A percentile compares a stretch with the other conserved stretches of the same genome.
Conservation (phyloP, 2,888 invertebrate species). For the Nomada flava region DNA sequence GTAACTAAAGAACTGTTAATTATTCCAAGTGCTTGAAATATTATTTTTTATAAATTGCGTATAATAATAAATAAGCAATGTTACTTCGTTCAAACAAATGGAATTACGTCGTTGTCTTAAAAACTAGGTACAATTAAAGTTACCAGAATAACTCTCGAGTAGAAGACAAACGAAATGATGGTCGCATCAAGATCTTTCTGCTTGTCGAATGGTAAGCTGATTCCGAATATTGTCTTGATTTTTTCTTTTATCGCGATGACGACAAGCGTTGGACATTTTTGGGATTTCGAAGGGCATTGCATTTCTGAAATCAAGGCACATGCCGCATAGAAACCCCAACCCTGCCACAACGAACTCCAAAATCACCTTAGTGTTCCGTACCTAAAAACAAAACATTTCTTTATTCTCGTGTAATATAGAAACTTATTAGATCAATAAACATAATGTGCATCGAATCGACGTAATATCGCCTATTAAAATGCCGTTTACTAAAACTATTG, state of each 20-base stretch:
- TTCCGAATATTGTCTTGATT: no score
- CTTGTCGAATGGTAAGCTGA: no score
- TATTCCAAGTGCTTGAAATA: no score
- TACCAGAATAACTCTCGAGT: no score
- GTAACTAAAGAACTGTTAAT: no score
- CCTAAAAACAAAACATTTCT: background rate
- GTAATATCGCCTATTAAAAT: background rate
- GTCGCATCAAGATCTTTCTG: background rate
- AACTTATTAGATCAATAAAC: background rate
- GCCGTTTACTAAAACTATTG: background rate
- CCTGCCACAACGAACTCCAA: constrained; percentile 86
- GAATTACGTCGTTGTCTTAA: no score
- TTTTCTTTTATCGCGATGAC: constrained; percentile 19
- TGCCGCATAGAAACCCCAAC: constrained; percentile 93
- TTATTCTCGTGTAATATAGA: background rate
- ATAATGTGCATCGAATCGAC: background rate
- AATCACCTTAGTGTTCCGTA: background rate
- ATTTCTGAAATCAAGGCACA: constrained; percentile 87
- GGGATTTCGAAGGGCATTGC: constrained; percentile 95
- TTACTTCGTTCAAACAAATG: no score
- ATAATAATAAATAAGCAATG: no score
- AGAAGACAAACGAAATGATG: no score
- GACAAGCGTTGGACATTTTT: constrained; percentile 87
- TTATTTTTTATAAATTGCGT: no score
- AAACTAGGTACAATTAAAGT: no score